Conservation (phyloP, 2,797 vertebrate genomes). For the Molossus molossus region DNA sequence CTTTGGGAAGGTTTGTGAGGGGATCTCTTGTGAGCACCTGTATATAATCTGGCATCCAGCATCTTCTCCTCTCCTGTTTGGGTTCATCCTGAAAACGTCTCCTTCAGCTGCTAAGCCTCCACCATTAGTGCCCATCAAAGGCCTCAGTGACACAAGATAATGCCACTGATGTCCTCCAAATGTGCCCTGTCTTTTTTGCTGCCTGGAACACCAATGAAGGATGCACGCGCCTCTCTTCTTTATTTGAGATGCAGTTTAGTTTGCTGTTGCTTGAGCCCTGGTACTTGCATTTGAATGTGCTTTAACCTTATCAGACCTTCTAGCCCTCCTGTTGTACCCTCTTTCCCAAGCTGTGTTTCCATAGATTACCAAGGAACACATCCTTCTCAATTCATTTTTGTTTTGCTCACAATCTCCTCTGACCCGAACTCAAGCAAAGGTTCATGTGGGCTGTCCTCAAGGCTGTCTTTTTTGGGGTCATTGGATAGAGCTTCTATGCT, state of each 20-base stretch:
- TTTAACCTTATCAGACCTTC: neutral
- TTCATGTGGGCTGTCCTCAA: neutral
- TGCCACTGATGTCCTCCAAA: neutral
- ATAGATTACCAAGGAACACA: neutral
- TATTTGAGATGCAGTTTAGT: neutral
- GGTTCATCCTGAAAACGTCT: neutral
- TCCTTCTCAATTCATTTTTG: slow-evolving; percentile 8
- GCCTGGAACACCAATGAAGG: neutral
- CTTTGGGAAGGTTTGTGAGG: neutral
- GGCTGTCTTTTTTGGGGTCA: neutral
- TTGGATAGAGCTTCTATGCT: neutral
- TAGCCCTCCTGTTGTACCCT: neutral
- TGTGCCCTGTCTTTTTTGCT: too few relatives aligned
- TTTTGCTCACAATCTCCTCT: neutral
- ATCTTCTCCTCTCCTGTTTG: neutral
- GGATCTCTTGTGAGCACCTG: neutral
- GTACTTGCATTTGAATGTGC: neutral
- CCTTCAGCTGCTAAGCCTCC: neutral
- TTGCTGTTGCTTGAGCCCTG: neutral
- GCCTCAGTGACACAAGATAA: neutral
- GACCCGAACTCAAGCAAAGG: neutral
- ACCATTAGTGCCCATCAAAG: accelerated
- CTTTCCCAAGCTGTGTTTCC: neutral
- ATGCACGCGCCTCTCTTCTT: neutral
- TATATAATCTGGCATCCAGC: neutral